These are phyloP conservation scores for Pardalotus punctatus DNA, from an alignment of 2,113 vertebrate species.

Conservation along the genomic window DNA sequence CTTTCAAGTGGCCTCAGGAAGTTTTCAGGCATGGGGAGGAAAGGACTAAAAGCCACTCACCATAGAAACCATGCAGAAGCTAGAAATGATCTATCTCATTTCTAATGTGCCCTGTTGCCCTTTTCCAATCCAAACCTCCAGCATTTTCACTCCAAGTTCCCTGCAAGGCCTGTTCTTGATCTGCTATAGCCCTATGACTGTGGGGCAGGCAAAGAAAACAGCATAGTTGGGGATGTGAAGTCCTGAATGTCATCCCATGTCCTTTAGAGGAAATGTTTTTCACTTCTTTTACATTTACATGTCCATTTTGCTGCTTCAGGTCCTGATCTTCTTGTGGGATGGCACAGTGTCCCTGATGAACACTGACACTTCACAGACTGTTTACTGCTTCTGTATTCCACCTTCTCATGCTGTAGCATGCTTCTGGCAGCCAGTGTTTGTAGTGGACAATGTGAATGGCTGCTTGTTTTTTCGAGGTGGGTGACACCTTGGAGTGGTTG, in stretches of 20 bases:
- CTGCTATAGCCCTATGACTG: neutral
- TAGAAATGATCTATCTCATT: neutral
- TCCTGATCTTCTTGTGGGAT: constrained; percentile 74
- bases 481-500: neutral
- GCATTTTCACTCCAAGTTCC: neutral
- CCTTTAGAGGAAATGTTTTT: neutral
- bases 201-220: neutral
- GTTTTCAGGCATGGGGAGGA: neutral
- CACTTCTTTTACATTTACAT: neutral
- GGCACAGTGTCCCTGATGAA: constrained; percentile 79
- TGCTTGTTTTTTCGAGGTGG: constrained; percentile 80
- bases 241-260: neutral
- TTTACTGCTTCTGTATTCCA: constrained; percentile 74
- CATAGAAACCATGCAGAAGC: neutral
- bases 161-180: neutral
- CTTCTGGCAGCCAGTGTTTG: constrained; percentile 79
- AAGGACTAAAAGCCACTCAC: neutral
- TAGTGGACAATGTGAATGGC: constrained; percentile 60
- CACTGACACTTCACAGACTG: constrained; percentile 37
- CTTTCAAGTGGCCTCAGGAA: neutral
- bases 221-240: neutral
- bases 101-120: neutral
- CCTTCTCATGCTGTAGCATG: constrained; percentile 16
- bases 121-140: neutral
- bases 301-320: constrained; percentile 60